Percentiles rank a stretch among this genome's conserved stretches.
Evolutionary conservation across 1,140 invertebrate genomes (phyloP).

Genomic region (Aphidius ervi): DNA sequence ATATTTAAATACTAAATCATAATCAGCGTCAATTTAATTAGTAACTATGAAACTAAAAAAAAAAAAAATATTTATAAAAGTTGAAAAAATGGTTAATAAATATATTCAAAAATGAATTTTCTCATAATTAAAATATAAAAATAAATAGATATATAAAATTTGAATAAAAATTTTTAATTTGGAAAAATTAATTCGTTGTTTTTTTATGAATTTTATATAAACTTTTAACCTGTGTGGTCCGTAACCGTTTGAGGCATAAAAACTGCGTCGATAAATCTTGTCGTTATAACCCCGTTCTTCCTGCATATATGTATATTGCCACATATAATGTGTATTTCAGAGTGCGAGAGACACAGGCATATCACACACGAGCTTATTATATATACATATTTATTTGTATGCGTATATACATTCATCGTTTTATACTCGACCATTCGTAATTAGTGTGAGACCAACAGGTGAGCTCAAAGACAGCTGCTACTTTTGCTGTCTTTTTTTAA

Average conservation of each 20-base stretch:
- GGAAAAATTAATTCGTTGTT: conserved; percentile 5
- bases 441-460: conserved; percentile 31
- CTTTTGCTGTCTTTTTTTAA: conserved; percentile 10
- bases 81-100: no score
- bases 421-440: conserved; percentile 24
- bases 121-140: no score
- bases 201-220: conserved; percentile 9
- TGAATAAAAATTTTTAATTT: neutral
- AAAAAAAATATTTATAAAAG: no score
- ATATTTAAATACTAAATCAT: no score
- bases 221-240: conserved; percentile 15
- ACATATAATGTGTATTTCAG: conserved; percentile 4
- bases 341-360: neutral
- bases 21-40: no score
- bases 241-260: conserved; percentile 4
- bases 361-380: no score
- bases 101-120: no score
- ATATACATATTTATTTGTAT: neutral
- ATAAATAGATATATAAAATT: no score
- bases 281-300: conserved; percentile 14
- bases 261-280: conserved; percentile 23
- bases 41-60: no score
- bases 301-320: conserved; percentile 1
- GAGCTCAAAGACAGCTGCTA: conserved; percentile 24
- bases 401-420: conserved; percentile 18